Base-by-base conservation (phyloP, 2,888 invertebrate species). In the Heliconius ismenius region DNA sequence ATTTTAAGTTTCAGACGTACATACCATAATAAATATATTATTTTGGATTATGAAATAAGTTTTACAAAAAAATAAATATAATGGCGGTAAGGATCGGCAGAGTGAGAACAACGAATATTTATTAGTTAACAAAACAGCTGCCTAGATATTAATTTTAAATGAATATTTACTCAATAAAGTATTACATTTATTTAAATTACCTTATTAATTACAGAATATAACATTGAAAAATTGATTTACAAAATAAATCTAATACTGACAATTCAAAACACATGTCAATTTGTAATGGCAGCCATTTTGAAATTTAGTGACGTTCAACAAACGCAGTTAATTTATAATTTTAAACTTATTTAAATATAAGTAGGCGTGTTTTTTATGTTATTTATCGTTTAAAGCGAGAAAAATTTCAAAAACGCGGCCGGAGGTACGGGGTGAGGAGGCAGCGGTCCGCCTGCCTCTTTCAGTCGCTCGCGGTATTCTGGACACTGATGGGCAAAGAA, bases 331-430 rank as follows among this genome's bases (percentile, higher is more conserved):
- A 64, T 32, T 75, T n/a, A 75, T 69, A 62, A 49, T 26, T 49
- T 68, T 49, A 28, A 69, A 63, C 54, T 70, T 75, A 70, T 67
- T 39, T 36, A 64, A 69, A 63, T 70, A 70, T 36, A 63, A 70
- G 72, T 76, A 64, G 75, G 75, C 72, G 62, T 75, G 60, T 62
- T 39, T 36, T 69, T 36, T 81, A 82, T 83, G 82, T 81, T 84
- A 85, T 83, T 82, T 81, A 83, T 84, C 84, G 83, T 39, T 81
- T 96, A 98, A 91, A 98, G 96, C 60, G 98, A 98, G 95, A 98
- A 98, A 92, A 98, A 98, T 91, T 98, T 98, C 75, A 98, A 95
- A 93, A 98, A 98, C 83, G 97, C 98, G 67, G 97, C 97, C 60
- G 98, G 98, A 36, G 98, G 97, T 79, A 98, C 96, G 21, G 98